These are phyloP conservation scores for Pogonophryne albipinna DNA, from an alignment of 2,797 vertebrate genomes.

Conservation along the genomic window DNA sequence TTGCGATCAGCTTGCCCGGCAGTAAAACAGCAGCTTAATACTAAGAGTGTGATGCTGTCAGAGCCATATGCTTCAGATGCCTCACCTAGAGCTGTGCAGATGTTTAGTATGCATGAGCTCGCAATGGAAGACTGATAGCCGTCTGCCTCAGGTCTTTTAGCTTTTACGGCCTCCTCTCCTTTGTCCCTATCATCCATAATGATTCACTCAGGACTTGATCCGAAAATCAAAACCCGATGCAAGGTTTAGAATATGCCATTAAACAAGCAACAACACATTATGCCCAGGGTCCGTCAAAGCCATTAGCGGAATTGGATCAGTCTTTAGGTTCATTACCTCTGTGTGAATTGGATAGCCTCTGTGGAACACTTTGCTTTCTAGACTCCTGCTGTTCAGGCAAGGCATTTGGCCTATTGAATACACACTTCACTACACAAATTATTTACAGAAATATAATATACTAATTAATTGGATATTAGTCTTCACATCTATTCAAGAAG, in stretches of 20 bases:
- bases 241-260: slow-evolving; percentile 73
- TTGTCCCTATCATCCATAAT: slow-evolving; percentile 73
- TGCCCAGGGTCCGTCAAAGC: slow-evolving; percentile 76
- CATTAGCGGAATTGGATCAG: slow-evolving; percentile 79
- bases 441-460: slow-evolving; percentile 21
- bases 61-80: slow-evolving; percentile 65
- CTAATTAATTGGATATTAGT: slow-evolving; percentile 32
- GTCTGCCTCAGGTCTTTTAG: slow-evolving; percentile 67
- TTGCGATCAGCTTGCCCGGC: slow-evolving; percentile 34
- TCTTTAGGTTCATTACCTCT: slow-evolving; percentile 82
- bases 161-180: slow-evolving; percentile 65
- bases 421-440: slow-evolving; percentile 29
- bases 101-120: slow-evolving; percentile 73
- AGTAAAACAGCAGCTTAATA: slow-evolving; percentile 46
- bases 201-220: slow-evolving; percentile 73
- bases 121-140: slow-evolving; percentile 65
- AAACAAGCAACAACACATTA: slow-evolving; percentile 76
- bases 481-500: background rate
- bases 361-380: slow-evolving; percentile 54
- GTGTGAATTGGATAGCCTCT: slow-evolving; percentile 62
- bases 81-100: slow-evolving; percentile 54
- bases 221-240: slow-evolving; percentile 73
- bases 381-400: slow-evolving; percentile 34
- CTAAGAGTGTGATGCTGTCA: slow-evolving; percentile 44
- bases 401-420: slow-evolving; percentile 36